Evolutionary conservation across 2,113 vertebrate genomes (phyloP).

Genomic region (Mirounga angustirostris): DNA sequence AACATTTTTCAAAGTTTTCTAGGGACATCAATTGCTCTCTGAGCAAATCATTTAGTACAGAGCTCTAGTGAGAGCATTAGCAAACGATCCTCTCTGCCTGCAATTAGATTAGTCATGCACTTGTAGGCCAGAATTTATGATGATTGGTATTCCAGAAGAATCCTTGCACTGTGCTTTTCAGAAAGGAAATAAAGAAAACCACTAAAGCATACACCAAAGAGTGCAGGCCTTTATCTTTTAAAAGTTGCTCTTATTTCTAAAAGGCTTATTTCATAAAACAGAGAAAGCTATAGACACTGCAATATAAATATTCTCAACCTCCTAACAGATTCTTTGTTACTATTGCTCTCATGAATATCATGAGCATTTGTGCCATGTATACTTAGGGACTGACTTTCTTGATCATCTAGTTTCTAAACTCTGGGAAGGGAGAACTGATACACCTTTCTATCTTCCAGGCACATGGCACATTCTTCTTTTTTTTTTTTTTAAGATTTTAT

Average conservation of each 20-base stretch:
- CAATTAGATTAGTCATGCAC: slow-evolving; percentile 84
- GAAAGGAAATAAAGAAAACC: slow-evolving; percentile 65
- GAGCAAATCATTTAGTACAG: slow-evolving; percentile 85
- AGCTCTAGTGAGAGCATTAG: slow-evolving; percentile 81
- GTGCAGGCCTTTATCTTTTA: not conserved
- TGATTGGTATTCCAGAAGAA: slow-evolving; percentile 81
- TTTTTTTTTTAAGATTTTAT: too few relatives aligned
- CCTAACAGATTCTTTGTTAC: not conserved
- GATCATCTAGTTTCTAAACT: not conserved
- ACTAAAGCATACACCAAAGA: not conserved
- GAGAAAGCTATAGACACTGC: not conserved
- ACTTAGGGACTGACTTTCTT: not conserved
- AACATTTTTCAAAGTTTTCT: slow-evolving; percentile 88
- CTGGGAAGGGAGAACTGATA: not conserved
- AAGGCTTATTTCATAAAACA: slow-evolving; percentile 15
- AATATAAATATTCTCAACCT: not conserved
- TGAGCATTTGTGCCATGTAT: not conserved
- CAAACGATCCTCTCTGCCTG: slow-evolving; percentile 75
- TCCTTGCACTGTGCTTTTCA: slow-evolving; percentile 55
- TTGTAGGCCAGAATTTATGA: slow-evolving; percentile 67
- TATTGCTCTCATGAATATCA: not conserved
- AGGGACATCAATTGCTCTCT: slow-evolving; percentile 84
- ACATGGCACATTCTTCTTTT: not conserved
- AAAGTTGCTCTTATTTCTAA: not conserved
- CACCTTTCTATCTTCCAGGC: not conserved